Evolutionary conservation across 2,113 vertebrate genomes (phyloP).

Genomic region (Pygoscelis antarcticus): DNA sequence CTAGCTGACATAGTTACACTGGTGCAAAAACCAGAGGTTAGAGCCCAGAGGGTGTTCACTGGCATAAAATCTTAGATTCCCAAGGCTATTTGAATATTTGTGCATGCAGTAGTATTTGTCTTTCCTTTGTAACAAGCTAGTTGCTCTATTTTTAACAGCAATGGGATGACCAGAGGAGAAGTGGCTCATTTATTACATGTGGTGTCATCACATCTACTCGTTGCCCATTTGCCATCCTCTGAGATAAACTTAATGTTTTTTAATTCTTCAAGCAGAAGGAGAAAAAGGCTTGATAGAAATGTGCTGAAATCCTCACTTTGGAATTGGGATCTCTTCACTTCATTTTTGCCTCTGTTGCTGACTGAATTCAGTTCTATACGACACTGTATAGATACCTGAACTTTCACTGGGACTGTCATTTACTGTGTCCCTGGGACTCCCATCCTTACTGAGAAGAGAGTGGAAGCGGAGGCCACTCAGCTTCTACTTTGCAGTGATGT

Average conservation of each 20-base stretch:
- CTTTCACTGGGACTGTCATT: neutral
- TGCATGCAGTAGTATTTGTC: neutral
- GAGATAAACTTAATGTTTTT: neutral
- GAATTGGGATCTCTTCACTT: neutral
- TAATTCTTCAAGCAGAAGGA: neutral
- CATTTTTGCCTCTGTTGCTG: neutral
- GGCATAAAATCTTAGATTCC: neutral
- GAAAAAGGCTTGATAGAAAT: neutral
- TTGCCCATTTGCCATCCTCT: neutral
- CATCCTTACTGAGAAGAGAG: neutral
- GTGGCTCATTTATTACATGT: neutral
- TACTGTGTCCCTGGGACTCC: rapidly evolving
- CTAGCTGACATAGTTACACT: neutral
- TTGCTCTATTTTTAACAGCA: neutral
- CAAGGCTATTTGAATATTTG: neutral
- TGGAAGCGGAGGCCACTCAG: rapidly evolving
- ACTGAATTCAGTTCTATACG: neutral
- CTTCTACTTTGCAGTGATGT: neutral
- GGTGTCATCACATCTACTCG: neutral
- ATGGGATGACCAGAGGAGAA: neutral
- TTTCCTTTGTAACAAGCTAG: neutral
- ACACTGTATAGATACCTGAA: neutral
- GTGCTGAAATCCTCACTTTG: neutral
- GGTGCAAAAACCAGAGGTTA: neutral
- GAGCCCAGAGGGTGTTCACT: neutral